Percentiles rank a stretch among this genome's conserved stretches.
Evolutionary conservation across 2,113 vertebrate genomes (phyloP).

Genomic region (Otolemur garnettii): DNA sequence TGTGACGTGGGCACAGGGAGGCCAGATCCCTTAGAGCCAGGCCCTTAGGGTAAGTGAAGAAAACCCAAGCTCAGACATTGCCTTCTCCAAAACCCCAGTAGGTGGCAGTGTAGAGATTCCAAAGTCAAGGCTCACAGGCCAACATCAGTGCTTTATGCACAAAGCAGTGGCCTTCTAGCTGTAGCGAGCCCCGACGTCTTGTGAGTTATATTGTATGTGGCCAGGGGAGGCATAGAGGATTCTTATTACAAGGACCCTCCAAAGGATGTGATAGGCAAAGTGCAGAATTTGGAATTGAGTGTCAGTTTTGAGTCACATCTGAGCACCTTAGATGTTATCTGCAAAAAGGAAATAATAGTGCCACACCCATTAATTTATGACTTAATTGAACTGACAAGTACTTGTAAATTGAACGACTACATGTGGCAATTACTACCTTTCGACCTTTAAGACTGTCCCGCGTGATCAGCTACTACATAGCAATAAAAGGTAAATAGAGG

Average conservation of each 20-base stretch:
- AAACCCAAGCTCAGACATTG: neutral
- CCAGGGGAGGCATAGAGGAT: neutral
- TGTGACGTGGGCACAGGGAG: too few relatives aligned
- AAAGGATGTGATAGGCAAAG: constrained; percentile 27
- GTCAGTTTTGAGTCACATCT: constrained; percentile 24
- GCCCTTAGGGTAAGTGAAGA: neutral
- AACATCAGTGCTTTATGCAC: neutral
- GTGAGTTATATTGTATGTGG: neutral
- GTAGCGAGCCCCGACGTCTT: too few relatives aligned
- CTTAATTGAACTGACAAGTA: neutral
- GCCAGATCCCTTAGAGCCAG: neutral
- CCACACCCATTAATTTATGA: neutral
- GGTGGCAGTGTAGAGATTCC: neutral
- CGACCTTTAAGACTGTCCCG: neutral
- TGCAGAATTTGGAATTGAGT: neutral
- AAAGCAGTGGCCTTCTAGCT: neutral
- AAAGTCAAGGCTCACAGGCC: neutral
- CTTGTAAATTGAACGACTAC: neutral
- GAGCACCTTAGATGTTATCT: neutral
- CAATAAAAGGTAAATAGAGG: neutral
- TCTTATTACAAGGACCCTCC: neutral
- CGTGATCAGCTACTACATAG: neutral
- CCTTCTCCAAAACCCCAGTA: neutral
- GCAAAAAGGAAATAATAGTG: neutral
- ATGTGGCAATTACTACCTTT: neutral